Evolutionary conservation across 1,140 invertebrate species (phyloP).

Genomic region (Orchesella cincta): DNA sequence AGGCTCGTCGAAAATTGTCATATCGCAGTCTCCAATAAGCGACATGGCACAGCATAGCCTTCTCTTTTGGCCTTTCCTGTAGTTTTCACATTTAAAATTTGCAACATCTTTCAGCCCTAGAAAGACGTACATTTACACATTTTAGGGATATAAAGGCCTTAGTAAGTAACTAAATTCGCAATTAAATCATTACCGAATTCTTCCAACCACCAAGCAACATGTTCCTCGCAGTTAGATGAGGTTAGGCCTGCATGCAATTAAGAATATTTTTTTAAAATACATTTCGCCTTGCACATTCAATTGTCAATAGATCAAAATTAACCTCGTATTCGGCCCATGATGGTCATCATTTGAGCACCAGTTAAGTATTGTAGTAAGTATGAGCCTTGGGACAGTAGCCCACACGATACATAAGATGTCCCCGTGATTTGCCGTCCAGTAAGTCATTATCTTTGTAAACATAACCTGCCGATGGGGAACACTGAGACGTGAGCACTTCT

Average conservation of each 20-base stretch:
- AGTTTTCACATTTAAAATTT: not conserved
- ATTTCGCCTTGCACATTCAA: no score
- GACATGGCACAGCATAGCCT: slow-evolving; percentile 13
- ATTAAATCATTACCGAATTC: slow-evolving; percentile 7
- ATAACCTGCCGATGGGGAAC: not conserved
- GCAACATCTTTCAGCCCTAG: slow-evolving; percentile 8
- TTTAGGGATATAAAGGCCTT: not conserved
- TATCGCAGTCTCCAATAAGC: not conserved
- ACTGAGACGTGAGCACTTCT: not conserved
- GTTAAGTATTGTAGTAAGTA: not conserved
- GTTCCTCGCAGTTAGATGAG: not conserved
- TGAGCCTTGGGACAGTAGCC: slow-evolving; percentile 7
- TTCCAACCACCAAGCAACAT: not conserved
- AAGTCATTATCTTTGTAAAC: slow-evolving; percentile 22
- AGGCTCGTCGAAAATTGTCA: not conserved
- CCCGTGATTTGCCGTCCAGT: not conserved
- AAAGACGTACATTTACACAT: not conserved
- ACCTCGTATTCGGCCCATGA: not conserved
- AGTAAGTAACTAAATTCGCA: not conserved
- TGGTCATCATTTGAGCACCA: not conserved
- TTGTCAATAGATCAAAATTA: not conserved
- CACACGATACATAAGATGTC: not conserved
- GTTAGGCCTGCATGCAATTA: not conserved
- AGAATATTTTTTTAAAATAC: not conserved
- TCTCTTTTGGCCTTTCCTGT: slow-evolving; percentile 4